These are phyloP conservation scores for Poeciliopsis turneri DNA, from an alignment of 2,797 vertebrate genomes.

Conservation along the genomic window DNA sequence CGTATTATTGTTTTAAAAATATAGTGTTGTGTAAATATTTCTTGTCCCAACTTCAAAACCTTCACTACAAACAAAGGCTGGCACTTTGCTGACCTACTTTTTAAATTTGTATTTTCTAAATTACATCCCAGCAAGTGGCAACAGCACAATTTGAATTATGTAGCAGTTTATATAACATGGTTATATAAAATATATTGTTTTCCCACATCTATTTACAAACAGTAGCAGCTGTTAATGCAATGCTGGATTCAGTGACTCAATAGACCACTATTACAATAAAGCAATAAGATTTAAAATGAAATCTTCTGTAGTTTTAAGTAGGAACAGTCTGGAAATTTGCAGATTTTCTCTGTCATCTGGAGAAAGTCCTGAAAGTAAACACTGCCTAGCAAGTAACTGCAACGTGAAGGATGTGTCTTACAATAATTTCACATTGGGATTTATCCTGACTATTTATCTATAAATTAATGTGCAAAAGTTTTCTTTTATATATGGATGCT, in stretches of 20 bases:
- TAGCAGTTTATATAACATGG: neutral
- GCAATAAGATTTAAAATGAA: neutral
- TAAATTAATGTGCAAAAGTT: neutral
- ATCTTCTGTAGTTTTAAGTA: neutral
- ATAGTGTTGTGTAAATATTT: neutral
- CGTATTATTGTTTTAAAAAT: neutral
- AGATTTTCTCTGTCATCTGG: neutral
- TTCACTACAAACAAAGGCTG: neutral
- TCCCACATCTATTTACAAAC: neutral
- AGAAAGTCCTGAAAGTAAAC: neutral
- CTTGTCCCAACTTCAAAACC: neutral
- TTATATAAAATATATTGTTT: neutral
- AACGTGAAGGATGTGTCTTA: neutral
- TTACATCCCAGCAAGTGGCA: neutral
- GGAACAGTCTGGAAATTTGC: neutral
- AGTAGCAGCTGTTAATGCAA: neutral
- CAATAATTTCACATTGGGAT: neutral
- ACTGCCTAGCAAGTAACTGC: neutral
- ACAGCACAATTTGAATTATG: neutral
- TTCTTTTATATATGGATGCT: neutral
- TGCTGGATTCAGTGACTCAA: neutral
- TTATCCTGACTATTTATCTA: neutral
- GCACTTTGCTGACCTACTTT: neutral
- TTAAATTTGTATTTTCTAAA: neutral
- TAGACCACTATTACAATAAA: neutral